phyloP scores from a whole-genome alignment of 37 sponge, comb jelly and placozoan species.

The Agelas oroides region DNA sequence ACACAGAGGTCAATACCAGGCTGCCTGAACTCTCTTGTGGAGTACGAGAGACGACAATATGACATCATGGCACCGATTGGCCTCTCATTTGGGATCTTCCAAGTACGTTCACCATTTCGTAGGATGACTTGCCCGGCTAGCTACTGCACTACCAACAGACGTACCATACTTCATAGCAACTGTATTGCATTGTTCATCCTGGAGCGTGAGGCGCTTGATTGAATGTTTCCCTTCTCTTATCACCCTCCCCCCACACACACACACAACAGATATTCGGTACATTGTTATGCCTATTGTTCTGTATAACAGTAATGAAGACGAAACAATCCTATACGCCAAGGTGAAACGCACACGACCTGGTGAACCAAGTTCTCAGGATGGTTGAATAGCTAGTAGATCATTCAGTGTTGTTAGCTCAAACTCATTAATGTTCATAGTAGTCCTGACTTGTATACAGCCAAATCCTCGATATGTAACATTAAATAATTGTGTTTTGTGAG shows the following conservation, averaged over 20 bases:
- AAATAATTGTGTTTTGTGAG: too few relatives aligned
- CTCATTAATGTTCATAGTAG: too few relatives aligned
- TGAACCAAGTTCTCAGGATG: too few relatives aligned
- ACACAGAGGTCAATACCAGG: slow-evolving; percentile 8
- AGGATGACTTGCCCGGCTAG: too few relatives aligned
- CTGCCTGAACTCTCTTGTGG: slow-evolving; percentile 12
- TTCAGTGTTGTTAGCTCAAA: too few relatives aligned
- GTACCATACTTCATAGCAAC: too few relatives aligned
- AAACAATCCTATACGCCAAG: slow-evolving; percentile 8
- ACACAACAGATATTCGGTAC: slow-evolving; percentile 16
- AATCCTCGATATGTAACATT: too few relatives aligned
- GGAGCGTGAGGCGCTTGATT: too few relatives aligned
- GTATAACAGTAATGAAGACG: background rate
- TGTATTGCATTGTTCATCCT: too few relatives aligned
- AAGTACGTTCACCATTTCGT: background rate
- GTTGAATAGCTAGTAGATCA: too few relatives aligned
- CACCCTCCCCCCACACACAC: background rate
- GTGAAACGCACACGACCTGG: background rate
- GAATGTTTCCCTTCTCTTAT: too few relatives aligned
- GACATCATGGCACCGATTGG: slow-evolving; percentile 64
- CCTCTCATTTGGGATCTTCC: slow-evolving; percentile 47
- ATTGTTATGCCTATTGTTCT: background rate
- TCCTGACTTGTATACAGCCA: too few relatives aligned
- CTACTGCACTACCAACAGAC: background rate
- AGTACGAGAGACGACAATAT: slow-evolving; percentile 25